Evolutionary conservation across 2,888 invertebrate species (phyloP).

Genomic region (Suillia variegata): DNA sequence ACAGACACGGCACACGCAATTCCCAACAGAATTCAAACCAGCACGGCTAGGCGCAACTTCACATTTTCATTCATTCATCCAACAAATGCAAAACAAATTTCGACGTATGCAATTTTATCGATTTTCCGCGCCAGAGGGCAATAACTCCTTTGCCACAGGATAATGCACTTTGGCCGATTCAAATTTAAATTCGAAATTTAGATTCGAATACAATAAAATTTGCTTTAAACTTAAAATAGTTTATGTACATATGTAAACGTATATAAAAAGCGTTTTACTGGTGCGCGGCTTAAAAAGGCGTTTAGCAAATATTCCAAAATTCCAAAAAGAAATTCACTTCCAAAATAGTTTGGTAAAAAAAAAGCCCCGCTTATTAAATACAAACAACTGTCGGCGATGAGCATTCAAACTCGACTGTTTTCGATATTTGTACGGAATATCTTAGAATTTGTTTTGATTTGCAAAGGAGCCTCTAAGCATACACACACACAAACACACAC

Average conservation of each 20-base stretch:
- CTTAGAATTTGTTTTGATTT: conserved; percentile 54
- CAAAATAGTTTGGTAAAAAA: too few species aligned
- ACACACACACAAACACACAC: neutral
- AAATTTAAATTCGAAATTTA: too few species aligned
- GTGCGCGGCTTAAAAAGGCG: too few species aligned
- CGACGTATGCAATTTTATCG: conserved; percentile 47
- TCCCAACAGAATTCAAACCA: too few species aligned
- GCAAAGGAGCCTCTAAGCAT: neutral
- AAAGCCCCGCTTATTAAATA: neutral
- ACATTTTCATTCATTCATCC: too few species aligned
- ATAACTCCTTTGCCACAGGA: conserved; percentile 49
- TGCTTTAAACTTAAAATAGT: too few species aligned
- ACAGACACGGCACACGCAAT: conserved; percentile 14
- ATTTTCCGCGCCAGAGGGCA: conserved; percentile 51
- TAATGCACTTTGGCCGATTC: conserved; percentile 52
- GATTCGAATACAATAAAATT: too few species aligned
- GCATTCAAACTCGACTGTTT: conserved; percentile 54
- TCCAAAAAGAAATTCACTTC: too few species aligned
- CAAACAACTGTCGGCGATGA: conserved; percentile 41
- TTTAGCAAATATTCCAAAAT: too few species aligned
- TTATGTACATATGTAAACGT: too few species aligned
- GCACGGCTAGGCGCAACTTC: too few species aligned
- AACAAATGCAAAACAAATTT: conserved; percentile 3
- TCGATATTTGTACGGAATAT: conserved; percentile 52
- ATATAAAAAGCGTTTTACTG: too few species aligned